Base-by-base conservation (phyloP, 2,888 invertebrate species). In the Plebejus melissa region DNA sequence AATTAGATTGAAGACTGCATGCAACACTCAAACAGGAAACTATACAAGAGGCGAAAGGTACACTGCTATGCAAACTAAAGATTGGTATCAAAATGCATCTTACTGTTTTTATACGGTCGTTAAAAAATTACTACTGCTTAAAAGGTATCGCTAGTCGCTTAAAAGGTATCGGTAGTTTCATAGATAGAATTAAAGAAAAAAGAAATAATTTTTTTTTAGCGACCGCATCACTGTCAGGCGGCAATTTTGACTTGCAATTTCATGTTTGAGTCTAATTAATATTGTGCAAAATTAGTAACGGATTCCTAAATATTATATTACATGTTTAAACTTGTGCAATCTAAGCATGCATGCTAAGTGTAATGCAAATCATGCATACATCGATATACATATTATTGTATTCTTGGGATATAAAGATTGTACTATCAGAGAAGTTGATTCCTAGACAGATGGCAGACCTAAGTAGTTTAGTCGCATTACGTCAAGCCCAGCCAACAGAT, bases 1-100 rank as follows among this genome's bases (percentile, higher is more conserved):
- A 57, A 70, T 38, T 57, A 69, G 69, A 69, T n/a, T 54, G 16
- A 76, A 74, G 78, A 77, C 75, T 58, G 11, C 87, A 90, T 90
- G 90, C 90, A 80, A 78, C 79, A 85, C 90, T 88, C 91, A 91
- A 92, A 92, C 90, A 90, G 82, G 89, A 91, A 90, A 91, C 90
- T 87, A 85, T 76, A 72, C 38, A 70, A 74, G 32, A 65, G 65
- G 65, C 65, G 4, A 11, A 13, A 22, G 5, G 1, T 22, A 65
- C 60, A 60, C 60, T 28, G 60, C n/a, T 36, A 32, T 32, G 28
- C 28, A 65, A 65, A 65, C 65, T 65, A 32, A 65, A 65, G 4
- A 13, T 32, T 36, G 16, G 32, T 36, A 65, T 13, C 16, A 65
- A 11, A 65, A 36, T 36, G 36, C 65, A 65, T 36, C 13, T 28